These are phyloP conservation scores for Conistra vaccinii DNA, from an alignment of 2,888 invertebrate species.

Conservation along the genomic window DNA sequence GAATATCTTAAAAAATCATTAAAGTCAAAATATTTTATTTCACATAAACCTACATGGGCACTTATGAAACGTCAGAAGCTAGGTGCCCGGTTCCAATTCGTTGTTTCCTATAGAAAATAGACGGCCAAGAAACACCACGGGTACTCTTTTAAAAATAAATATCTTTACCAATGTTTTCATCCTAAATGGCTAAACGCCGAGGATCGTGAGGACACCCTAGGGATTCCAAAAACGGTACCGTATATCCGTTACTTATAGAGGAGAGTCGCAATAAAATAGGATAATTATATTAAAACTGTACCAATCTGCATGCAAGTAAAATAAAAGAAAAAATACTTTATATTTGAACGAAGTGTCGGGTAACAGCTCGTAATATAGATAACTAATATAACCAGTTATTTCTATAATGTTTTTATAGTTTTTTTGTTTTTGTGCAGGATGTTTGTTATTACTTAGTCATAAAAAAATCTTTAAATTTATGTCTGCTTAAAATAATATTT, in stretches of 20 bases:
- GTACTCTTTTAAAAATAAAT: too few relatives aligned
- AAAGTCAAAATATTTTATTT: too few relatives aligned
- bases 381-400: not conserved
- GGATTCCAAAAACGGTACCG: not conserved
- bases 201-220: not conserved
- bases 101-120: too few relatives aligned
- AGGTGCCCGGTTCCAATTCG: too few relatives aligned
- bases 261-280: not conserved
- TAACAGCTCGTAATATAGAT: not conserved
- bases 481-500: not conserved
- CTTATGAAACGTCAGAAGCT: too few relatives aligned
- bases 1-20: too few relatives aligned
- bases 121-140: too few relatives aligned
- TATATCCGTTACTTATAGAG: too few relatives aligned
- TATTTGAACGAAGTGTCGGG: too few relatives aligned
- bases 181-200: not conserved
- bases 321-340: too few relatives aligned
- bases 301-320: not conserved
- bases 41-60: too few relatives aligned
- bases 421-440: not conserved
- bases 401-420: not conserved
- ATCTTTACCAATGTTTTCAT: too few relatives aligned
- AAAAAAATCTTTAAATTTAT: not conserved
- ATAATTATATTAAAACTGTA: not conserved
- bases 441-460: not conserved